Conservation (phyloP, 53 echinoderm and acorn worm species). For the Stichopus horrens region DNA sequence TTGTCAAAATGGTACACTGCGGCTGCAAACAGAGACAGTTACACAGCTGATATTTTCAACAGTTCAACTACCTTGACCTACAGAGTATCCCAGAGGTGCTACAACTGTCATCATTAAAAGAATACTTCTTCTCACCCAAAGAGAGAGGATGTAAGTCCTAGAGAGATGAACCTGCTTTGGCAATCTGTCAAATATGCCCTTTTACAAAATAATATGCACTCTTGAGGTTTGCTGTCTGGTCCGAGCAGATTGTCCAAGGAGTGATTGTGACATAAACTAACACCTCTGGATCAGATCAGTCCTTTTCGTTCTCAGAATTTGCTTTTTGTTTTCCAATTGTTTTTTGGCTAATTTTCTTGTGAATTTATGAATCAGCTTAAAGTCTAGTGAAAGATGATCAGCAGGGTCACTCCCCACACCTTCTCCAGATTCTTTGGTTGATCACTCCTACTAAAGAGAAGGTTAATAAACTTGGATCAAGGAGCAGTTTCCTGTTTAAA, state of each 20-base stretch:
- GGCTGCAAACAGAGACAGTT: not conserved
- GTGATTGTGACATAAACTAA: slow-evolving; percentile 12
- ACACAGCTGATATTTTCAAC: not conserved
- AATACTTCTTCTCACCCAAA: not conserved
- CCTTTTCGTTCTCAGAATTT: not conserved
- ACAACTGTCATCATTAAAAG: slow-evolving; percentile 27
- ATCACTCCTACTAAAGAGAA: too few relatives aligned
- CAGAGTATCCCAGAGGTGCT: not conserved
- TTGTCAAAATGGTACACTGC: not conserved
- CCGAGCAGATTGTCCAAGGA: not conserved
- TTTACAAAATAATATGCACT: not conserved
- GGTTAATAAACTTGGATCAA: too few relatives aligned
- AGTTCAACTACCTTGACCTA: not conserved
- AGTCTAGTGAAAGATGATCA: slow-evolving; percentile 11
- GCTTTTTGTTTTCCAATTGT: not conserved
- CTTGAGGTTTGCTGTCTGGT: slow-evolving; percentile 21
- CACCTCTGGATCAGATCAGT: slow-evolving; percentile 24
- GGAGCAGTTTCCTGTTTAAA: too few relatives aligned
- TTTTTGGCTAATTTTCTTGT: not conserved
- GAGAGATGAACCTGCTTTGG: too few relatives aligned
- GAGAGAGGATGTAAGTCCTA: not conserved
- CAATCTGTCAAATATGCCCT: not conserved
- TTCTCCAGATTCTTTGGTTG: not conserved
- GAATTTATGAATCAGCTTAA: slow-evolving; percentile 17
- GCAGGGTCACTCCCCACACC: not conserved